These are phyloP conservation scores for Caenorhabditis sp. DNA, from an alignment of 2,888 invertebrate genomes.

Conservation along the genomic window DNA sequence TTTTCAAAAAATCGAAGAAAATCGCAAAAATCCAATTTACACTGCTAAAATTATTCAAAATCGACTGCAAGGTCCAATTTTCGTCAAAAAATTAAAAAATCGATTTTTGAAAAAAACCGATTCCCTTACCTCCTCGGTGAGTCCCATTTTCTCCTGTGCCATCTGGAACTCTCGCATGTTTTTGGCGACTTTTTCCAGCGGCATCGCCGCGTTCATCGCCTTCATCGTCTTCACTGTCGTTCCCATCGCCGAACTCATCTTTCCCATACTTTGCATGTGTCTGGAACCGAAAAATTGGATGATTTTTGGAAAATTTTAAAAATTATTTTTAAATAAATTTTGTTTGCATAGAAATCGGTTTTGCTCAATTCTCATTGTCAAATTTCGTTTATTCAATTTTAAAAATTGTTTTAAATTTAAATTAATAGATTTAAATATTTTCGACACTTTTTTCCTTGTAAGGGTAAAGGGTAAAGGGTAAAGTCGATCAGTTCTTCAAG, in stretches of 20 bases:
- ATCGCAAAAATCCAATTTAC: too few relatives aligned
- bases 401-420: too few relatives aligned
- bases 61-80: not conserved
- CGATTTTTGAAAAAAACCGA: not conserved
- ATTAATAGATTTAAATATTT: too few relatives aligned
- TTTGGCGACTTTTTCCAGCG: conserved; percentile 87
- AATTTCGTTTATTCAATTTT: too few relatives aligned
- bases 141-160: conserved; percentile 92
- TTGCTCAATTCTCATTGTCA: too few relatives aligned
- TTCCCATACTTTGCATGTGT: conserved; percentile 91
- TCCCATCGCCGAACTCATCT: conserved; percentile 92
- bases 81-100: not conserved
- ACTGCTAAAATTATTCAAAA: too few relatives aligned
- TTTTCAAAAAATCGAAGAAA: not conserved
- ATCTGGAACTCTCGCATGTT: conserved; percentile 91
- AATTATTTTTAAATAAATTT: too few relatives aligned
- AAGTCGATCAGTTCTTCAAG: too few relatives aligned
- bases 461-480: too few relatives aligned
- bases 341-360: too few relatives aligned
- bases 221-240: conserved; percentile 93
- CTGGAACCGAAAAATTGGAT: conserved; percentile 55
- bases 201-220: conserved; percentile 88
- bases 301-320: not conserved
- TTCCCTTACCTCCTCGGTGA: conserved; percentile 91
- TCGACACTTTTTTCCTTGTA: too few relatives aligned